These are phyloP conservation scores for Sternarchorhynchus goeldii DNA, from an alignment of 2,797 vertebrate species.

Conservation along the genomic window DNA sequence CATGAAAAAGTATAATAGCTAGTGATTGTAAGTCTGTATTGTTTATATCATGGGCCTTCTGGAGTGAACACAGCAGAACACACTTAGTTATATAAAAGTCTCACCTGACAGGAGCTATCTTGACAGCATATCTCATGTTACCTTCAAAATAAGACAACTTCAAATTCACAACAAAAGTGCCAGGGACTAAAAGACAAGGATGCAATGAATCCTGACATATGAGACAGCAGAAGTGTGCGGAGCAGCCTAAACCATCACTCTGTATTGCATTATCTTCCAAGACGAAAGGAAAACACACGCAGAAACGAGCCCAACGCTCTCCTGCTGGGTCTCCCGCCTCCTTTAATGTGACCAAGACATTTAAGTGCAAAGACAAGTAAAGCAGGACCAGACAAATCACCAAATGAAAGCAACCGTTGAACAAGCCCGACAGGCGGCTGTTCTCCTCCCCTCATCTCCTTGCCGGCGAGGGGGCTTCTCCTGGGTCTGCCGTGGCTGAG, in stretches of 20 bases:
- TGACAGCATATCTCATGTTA: neutral
- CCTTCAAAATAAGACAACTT: neutral
- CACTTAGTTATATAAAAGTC: neutral
- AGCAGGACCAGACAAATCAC: conserved; percentile 58
- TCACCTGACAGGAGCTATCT: neutral
- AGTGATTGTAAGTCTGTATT: no score
- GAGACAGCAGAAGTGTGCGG: neutral
- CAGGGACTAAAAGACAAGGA: neutral
- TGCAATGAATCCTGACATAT: neutral
- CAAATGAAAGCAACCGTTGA: conserved; percentile 55
- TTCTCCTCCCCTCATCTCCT: conserved; percentile 63
- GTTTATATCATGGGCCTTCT: no score
- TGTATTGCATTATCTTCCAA: neutral
- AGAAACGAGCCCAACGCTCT: conserved; percentile 17
- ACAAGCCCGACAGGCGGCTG: conserved; percentile 52
- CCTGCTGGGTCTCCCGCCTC: conserved; percentile 12
- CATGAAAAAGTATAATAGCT: no score
- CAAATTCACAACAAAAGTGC: neutral
- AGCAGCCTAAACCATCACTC: neutral
- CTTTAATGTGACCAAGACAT: conserved; percentile 20
- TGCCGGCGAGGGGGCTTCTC: conserved; percentile 60
- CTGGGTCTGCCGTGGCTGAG: conserved; percentile 68
- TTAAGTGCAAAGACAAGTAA: conserved; percentile 58
- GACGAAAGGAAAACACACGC: conserved; percentile 24
- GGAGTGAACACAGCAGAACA: neutral